phyloP scores from a whole-genome alignment of 2,113 vertebrate species.

The Vicugna pacos region DNA sequence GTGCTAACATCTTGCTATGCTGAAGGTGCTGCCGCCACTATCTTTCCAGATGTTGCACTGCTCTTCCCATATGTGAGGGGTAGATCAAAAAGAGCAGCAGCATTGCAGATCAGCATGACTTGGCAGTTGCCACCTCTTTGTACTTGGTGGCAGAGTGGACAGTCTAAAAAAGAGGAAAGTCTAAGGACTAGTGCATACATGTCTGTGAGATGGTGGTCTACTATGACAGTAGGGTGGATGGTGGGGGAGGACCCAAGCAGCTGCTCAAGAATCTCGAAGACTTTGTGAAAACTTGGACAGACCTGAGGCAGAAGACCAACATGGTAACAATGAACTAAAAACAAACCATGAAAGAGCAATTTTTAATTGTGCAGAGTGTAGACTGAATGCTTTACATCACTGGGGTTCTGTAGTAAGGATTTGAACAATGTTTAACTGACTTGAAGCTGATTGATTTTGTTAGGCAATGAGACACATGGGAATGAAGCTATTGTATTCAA shows the following conservation, averaged over 20 bases:
- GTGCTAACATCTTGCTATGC: background rate
- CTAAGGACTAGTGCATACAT: background rate
- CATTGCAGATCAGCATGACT: background rate
- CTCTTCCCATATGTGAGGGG: background rate
- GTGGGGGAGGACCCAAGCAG: background rate
- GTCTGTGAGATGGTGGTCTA: background rate
- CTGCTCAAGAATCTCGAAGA: conserved; percentile 36
- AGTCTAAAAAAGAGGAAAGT: background rate
- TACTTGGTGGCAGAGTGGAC: background rate
- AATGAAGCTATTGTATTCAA: conserved; percentile 54
- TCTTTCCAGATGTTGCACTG: background rate
- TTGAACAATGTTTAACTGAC: conserved; percentile 33
- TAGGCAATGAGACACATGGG: background rate
- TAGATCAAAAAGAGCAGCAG: background rate
- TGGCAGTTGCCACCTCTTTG: background rate
- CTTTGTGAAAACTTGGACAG: conserved; percentile 42
- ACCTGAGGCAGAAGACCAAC: background rate
- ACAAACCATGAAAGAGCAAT: background rate
- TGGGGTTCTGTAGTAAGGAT: background rate
- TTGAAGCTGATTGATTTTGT: conserved; percentile 19
- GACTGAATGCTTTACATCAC: background rate
- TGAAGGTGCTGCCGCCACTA: background rate
- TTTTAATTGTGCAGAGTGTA: conserved; percentile 25
- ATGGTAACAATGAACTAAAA: background rate
- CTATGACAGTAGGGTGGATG: background rate